A percentile compares a stretch with the other conserved stretches of the same genome.
Conservation (phyloP, 2,113 vertebrate genomes). For the Phrynosoma blainvillii region DNA sequence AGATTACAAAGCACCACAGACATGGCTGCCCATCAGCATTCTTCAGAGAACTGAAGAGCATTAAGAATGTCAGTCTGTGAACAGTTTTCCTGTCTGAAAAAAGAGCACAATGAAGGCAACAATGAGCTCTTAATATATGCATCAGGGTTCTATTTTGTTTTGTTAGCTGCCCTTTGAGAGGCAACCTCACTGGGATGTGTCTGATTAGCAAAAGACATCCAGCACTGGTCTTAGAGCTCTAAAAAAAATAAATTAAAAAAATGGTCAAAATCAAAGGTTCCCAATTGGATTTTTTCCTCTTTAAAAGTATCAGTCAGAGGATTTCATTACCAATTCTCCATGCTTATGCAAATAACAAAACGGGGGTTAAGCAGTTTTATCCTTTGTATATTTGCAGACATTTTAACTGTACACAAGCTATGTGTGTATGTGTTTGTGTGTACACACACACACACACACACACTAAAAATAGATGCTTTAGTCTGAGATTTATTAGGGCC, state of each 20-base stretch:
- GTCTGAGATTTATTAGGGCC: neutral
- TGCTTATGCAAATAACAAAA: neutral
- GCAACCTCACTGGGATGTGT: neutral
- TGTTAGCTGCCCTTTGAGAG: neutral
- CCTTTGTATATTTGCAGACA: slow-evolving; percentile 2
- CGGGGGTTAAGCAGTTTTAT: neutral
- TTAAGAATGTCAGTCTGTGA: slow-evolving; percentile 8
- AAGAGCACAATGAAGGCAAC: neutral
- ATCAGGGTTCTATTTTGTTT: neutral
- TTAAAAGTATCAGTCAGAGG: neutral
- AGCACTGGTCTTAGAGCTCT: neutral
- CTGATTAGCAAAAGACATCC: neutral
- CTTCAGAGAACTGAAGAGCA: neutral
- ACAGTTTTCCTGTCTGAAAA: slow-evolving; percentile 21
- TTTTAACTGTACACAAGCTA: neutral
- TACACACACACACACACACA: too few relatives aligned
- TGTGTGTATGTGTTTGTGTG: too few relatives aligned
- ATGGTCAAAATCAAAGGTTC: neutral
- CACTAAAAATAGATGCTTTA: neutral
- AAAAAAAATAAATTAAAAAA: neutral
- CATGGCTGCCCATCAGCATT: slow-evolving; percentile 5
- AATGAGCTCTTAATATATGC: slow-evolving; percentile 3
- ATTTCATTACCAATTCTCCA: neutral
- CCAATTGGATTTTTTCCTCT: neutral
- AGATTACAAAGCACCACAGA: slow-evolving; percentile 10